These are phyloP conservation scores for Lonchura striata DNA, from an alignment of 2,113 vertebrate genomes.

Conservation along the genomic window DNA sequence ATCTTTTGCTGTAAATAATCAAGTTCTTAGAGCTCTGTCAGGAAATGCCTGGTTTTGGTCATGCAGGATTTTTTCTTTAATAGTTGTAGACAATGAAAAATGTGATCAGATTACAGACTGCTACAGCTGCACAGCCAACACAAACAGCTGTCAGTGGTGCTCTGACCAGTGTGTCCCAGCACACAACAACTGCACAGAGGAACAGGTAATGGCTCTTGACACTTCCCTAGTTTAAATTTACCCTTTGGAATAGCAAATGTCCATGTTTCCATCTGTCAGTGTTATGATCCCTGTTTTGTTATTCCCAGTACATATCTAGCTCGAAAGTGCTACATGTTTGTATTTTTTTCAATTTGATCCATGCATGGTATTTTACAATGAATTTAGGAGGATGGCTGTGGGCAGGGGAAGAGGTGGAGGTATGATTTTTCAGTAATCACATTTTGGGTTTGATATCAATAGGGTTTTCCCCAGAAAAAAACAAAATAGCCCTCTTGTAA, in stretches of 20 bases:
- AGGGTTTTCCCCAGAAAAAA: background rate
- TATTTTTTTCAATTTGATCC: background rate
- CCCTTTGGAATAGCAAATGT: background rate
- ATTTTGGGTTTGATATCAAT: background rate
- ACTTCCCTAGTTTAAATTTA: background rate
- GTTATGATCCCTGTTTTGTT: background rate
- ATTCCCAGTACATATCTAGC: background rate
- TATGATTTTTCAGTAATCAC: background rate
- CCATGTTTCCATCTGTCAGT: background rate
- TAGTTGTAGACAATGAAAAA: constrained; percentile 85
- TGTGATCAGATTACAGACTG: constrained; percentile 97
- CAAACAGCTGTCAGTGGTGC: constrained; percentile 95
- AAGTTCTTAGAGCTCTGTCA: constrained; percentile 36
- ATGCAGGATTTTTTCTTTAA: constrained; percentile 65
- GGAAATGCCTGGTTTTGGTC: constrained; percentile 60
- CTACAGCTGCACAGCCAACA: constrained; percentile 95
- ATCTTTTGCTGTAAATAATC: background rate
- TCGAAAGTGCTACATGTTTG: background rate
- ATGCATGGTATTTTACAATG: background rate
- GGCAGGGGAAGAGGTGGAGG: background rate
- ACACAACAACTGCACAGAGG: constrained; percentile 88
- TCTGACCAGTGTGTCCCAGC: constrained; percentile 82
- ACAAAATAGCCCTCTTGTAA: background rate
- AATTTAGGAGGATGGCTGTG: background rate
- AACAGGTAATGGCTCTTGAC: constrained; percentile 73